phyloP scores from a whole-genome alignment of 2,888 invertebrate genomes.

The Aphidius colemani region DNA sequence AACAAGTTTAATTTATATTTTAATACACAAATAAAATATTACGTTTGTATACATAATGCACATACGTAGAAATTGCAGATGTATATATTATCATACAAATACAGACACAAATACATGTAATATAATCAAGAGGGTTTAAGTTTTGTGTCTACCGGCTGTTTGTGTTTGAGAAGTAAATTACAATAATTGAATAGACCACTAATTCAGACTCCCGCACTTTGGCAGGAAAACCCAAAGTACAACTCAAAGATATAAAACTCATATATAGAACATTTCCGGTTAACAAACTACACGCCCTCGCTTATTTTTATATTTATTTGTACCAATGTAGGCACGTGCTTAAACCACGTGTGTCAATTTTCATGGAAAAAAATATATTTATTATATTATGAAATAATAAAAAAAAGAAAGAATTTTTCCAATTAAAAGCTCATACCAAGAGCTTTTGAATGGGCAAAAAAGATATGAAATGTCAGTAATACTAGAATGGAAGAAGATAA shows the following conservation, averaged over 20 bases:
- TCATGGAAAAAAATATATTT: no score
- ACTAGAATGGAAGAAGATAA: no score
- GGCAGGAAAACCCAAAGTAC: conserved; percentile 27
- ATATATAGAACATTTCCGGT: conserved; percentile 23
- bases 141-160: conserved; percentile 40
- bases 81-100: conserved; percentile 32
- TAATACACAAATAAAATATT: no score
- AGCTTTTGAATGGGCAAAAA: no score
- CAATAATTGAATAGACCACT: conserved; percentile 59
- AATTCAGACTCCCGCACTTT: conserved; percentile 45
- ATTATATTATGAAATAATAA: no score
- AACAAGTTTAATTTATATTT: no score
- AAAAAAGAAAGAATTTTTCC: no score
- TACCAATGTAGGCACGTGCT: conserved; percentile 16
- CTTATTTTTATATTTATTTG: conserved; percentile 18
- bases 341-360: conserved; percentile 10
- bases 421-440: no score
- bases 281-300: conserved; percentile 25
- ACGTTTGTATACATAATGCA: no score
- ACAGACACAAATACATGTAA: neutral
- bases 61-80: no score
- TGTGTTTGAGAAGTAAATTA: conserved; percentile 58
- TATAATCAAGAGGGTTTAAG: no score
- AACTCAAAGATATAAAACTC: conserved; percentile 11
- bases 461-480: no score